Evolutionary conservation across 1,140 invertebrate genomes (phyloP), one percentile per base, ranked within the genome.

Genomic region (Rhizoglyphus robini): DNA sequence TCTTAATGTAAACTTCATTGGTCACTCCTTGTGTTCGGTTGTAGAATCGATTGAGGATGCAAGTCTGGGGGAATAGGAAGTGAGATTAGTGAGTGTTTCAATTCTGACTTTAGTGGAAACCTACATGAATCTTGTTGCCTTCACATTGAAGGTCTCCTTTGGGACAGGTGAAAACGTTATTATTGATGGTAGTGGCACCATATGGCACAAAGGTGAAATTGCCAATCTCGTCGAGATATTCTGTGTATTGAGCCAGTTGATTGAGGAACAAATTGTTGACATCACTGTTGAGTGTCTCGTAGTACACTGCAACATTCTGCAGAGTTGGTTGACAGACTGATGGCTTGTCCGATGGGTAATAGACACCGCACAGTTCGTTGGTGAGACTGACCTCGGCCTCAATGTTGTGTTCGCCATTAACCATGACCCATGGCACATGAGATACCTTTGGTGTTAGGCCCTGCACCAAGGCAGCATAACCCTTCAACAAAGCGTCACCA

Each of bases 391-490:
- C 13, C 32, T 66, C 65, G 13, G 30, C 61, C 27, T 30, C 61
- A 34, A n/a, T 11, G 20, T n/a, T 67, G 30, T 66, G 65, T n/a
- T 63, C 4, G 18, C 30, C 63, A 29, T 66, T 41, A 15, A 66
- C 25, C 13, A 27, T 66, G 11, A 66, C 29, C 65, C 65, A 66
- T 31, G 65, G 65, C 30, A 48, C 31, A 66, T 66, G 51, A 23
- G 2, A n/a, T 11, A 66, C 15, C 13, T 57, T 64, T 11, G 4
- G 63, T 30, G 20, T 23, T n/a, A n/a, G 8, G 25, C 11, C 15
- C 25, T 51, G 5, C 25, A 27, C 25, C 5, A 4, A 8, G 5
- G 11, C 5, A 15, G 15, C 48, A 20, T n/a, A 8, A 13, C 25
- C 4, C 25, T 27, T 51, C 15, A 51, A 8, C 48, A n/a, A n/a